These are phyloP conservation scores for Cryptocephalus moraei DNA, from an alignment of 2,888 invertebrate species.

Conservation along the genomic window DNA sequence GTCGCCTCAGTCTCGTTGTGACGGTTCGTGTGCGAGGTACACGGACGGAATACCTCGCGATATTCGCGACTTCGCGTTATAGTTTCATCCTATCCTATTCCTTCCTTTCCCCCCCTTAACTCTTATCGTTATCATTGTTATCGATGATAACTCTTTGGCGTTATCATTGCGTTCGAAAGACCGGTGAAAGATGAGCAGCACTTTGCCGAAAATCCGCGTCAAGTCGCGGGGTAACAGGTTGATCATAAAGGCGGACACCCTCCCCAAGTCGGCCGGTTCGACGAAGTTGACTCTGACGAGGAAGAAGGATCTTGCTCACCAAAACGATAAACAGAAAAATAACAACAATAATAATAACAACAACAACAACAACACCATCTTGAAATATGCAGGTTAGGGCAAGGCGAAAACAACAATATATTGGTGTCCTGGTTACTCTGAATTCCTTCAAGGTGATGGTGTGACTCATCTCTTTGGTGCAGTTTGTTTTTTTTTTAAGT, in stretches of 20 bases:
- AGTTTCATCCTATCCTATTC: too few relatives aligned
- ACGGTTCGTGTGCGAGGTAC: neutral
- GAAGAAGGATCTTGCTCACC: conserved; percentile 7
- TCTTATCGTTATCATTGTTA: neutral
- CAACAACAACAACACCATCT: conserved; percentile 16
- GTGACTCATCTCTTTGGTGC: too few relatives aligned
- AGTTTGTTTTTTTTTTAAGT: too few relatives aligned
- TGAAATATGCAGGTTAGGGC: conserved; percentile 21
- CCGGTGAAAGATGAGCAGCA: conserved; percentile 14
- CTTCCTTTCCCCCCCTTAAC: too few relatives aligned
- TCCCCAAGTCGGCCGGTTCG: conserved; percentile 21
- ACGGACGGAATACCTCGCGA: too few relatives aligned
- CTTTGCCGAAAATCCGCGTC: conserved; percentile 34
- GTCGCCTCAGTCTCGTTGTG: neutral
- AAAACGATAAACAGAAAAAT: conserved; percentile 6
- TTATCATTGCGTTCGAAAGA: too few relatives aligned
- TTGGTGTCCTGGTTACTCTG: too few relatives aligned
- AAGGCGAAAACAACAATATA: neutral
- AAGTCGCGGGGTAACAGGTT: conserved; percentile 29
- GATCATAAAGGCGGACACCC: conserved; percentile 24
- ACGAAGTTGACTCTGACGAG: conserved; percentile 15
- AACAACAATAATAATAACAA: conserved; percentile 6
- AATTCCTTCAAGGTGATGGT: too few relatives aligned
- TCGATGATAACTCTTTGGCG: conserved; percentile 8
- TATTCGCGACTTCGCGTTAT: too few relatives aligned